Evolutionary conservation across 2,888 invertebrate genomes (phyloP), one percentile per base, ranked within the genome.

Genomic region (Melanophora roralis): DNA sequence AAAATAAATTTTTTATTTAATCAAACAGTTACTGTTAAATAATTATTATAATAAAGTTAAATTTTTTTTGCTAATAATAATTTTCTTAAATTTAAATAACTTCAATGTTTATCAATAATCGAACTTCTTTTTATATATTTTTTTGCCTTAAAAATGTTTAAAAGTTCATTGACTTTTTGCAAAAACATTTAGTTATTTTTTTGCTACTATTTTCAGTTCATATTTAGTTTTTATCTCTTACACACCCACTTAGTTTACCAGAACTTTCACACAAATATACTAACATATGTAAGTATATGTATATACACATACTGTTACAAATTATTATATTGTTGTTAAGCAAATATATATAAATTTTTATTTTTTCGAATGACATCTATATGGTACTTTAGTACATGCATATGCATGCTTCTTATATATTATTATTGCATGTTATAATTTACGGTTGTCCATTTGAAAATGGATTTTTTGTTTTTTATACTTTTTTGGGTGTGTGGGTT

Each of bases 381-480:
- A 45, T 83, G 73, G 78, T 82, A 78, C 75, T 79, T 68, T 81
- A 76, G 53, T 45, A 72, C 81, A 65, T 72, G 77, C 65, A 78
- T 38, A 53, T 67, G 60, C 78, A 73, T 73, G 65, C 34, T 60
- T 62, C 74, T 73, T 67, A 73, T 67, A 32, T 62, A 78, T 67
- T 78, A 55, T 74, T 67, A 40, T 74, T 59, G 51, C 59, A 64
- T 69, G 75, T 32, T 62, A 47, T 40, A 76, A 65, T 77, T 64
- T 72, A 77, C 55, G 68, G 38, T 43, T 74, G 73, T 60, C 78
- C 67, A 49, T 74, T 73, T 57, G 40, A 59, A 73, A 59, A 67
- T 65, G 16, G 43, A 43, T 51, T 51, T 21, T 60, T 53, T 34
- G 12, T 60, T 45, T 47, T 11, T 45, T 27, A 6, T 38, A 2